Conservation (phyloP, 2,113 vertebrate species). For the Podilymbus podiceps region DNA sequence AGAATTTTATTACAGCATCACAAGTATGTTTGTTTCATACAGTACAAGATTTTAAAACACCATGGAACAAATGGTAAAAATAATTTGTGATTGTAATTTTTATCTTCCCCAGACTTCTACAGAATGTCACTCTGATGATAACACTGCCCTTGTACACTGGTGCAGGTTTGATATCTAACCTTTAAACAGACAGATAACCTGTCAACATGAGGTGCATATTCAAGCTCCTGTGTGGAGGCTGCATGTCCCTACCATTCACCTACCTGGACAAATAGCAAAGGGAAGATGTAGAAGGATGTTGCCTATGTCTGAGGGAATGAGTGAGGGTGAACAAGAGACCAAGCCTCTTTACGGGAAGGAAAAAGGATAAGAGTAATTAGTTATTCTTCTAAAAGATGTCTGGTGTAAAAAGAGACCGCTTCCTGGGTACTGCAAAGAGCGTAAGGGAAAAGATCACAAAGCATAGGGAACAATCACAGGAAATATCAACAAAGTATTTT, state of each 20-base stretch:
- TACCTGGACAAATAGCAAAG: not conserved
- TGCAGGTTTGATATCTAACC: not conserved
- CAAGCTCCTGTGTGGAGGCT: not conserved
- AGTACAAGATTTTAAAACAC: not conserved
- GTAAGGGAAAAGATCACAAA: not conserved
- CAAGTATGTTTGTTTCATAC: not conserved
- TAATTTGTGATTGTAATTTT: not conserved
- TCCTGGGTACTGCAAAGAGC: not conserved
- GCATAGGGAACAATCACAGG: not conserved
- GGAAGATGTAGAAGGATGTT: not conserved
- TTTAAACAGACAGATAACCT: not conserved
- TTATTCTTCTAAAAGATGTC: not conserved
- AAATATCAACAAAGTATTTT: not conserved
- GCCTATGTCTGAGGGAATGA: not conserved
- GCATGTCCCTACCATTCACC: not conserved
- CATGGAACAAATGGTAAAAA: not conserved
- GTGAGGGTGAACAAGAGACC: not conserved
- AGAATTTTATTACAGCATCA: not conserved
- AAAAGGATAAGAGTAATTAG: not conserved
- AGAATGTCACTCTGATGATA: not conserved
- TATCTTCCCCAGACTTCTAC: not conserved
- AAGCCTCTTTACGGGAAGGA: not conserved
- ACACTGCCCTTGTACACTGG: accelerated
- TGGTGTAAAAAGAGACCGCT: not conserved
- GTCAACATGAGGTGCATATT: not conserved